These are phyloP conservation scores for Blennius ocellaris DNA, from an alignment of 2,113 vertebrate genomes.

Conservation along the genomic window DNA sequence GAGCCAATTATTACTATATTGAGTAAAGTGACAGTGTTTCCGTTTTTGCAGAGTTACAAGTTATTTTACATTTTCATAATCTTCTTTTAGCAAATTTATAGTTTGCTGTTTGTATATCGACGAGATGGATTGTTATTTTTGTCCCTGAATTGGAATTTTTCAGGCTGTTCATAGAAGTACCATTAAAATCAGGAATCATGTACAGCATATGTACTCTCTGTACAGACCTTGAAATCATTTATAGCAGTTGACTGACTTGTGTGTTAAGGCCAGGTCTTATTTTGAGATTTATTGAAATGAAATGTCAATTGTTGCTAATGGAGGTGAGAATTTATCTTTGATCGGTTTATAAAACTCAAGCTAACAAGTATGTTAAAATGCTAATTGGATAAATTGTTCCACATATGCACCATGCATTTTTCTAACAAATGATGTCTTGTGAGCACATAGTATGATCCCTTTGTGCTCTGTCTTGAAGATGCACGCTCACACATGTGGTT, in stretches of 20 bases:
- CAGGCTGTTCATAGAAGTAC: neutral
- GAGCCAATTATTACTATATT: neutral
- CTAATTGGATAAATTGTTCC: constrained; percentile 39
- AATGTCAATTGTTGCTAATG: neutral
- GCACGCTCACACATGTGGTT: constrained; percentile 36
- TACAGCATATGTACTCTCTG: neutral
- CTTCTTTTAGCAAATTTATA: neutral
- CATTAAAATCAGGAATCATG: neutral
- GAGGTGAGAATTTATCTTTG: neutral
- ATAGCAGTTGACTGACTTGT: neutral
- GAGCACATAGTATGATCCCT: constrained; percentile 21
- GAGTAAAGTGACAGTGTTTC: neutral
- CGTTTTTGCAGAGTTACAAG: neutral
- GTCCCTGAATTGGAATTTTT: neutral
- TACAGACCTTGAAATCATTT: neutral
- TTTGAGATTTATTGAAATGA: too few species aligned
- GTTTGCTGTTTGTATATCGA: neutral
- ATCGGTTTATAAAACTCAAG: constrained; percentile 5
- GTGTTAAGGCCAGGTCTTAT: neutral
- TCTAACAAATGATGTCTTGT: neutral
- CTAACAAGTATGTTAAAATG: constrained; percentile 28
- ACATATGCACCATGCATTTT: constrained; percentile 64
- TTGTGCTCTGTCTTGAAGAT: constrained; percentile 40
- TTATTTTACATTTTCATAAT: neutral
- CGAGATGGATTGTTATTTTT: neutral